Evolutionary conservation across 2,113 vertebrate genomes (phyloP), one percentile per base, ranked within the genome.

Genomic region (Columba livia): DNA sequence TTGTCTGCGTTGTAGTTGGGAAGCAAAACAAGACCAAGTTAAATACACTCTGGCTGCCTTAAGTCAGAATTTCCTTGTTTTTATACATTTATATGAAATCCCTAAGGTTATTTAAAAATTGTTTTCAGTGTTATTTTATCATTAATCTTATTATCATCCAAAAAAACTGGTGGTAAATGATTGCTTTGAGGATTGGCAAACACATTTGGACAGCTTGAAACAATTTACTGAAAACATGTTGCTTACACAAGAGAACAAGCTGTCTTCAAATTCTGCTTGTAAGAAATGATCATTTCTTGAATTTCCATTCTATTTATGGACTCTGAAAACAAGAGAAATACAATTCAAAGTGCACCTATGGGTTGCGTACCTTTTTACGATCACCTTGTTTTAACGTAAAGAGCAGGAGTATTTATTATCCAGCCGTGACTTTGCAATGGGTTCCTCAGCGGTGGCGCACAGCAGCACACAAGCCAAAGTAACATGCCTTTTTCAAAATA

Each of bases 151-250:
- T 91, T 90, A 95, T 78, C 90, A 89, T 96, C 90, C 88, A 92
- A 87, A 95, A 94, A 94, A 92, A 26, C 77, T 93, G 85, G 48
- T 88, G 90, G 85, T 58, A 96, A 91, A 89, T 75, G 69, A 89
- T 81, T 91, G 86, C 95, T 95, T 69, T 89, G 82, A 96, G 96
- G 78, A 96, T 84, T 95, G 90, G 94, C 88, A 95, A 90, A 78
- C 88, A 80, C 79, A 82, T 94, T 95, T 82, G 57, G 95, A 90
- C 96, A 96, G 90, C 88, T 93, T 96, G 90, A 96, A 96, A 93
- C 85, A 17, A 90, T 97, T 96, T 88, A 89, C 65, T 90, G 94
- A 77, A 97, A 97, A 93, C 87, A 94, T 15, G 64, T 72, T 93
- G 67, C 87, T 95, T 93, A 72, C 81, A 90, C 85, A 84, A 90